phyloP scores from a whole-genome alignment of 2,113 vertebrate species.

The Halcyon malimbica region DNA sequence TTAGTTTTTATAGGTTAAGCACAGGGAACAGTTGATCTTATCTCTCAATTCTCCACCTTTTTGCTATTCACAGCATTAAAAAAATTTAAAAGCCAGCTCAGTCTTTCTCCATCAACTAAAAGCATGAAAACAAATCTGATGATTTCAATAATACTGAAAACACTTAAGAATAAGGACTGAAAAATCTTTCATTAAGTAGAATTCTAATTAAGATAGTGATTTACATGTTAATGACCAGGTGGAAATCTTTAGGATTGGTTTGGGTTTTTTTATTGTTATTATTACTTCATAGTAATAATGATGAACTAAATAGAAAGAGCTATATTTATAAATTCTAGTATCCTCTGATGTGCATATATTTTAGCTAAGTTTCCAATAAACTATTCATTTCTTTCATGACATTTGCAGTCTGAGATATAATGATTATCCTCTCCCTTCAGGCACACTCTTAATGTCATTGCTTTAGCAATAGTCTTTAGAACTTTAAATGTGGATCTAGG shows the following conservation, averaged over 20 bases:
- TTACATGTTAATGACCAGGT: conserved; percentile 51
- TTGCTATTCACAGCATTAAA: conserved; percentile 1
- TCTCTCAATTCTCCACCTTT: neutral
- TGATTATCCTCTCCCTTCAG: neutral
- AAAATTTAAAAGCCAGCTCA: neutral
- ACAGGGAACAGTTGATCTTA: conserved; percentile 37
- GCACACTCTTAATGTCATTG: neutral
- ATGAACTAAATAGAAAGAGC: neutral
- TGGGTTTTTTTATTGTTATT: neutral
- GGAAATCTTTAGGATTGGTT: neutral
- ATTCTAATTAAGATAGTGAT: conserved; percentile 59
- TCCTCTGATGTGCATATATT: neutral
- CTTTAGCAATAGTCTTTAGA: neutral
- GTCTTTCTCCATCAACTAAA: neutral
- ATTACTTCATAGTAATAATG: neutral
- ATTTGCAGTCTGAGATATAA: neutral
- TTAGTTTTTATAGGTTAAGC: conserved; percentile 55
- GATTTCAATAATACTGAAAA: conserved; percentile 36
- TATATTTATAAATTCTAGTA: neutral
- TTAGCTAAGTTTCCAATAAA: neutral
- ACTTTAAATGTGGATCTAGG: neutral
- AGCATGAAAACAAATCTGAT: conserved; percentile 46
- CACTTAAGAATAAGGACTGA: neutral
- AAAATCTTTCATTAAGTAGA: conserved; percentile 28
- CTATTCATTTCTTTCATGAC: neutral